Base-by-base conservation (phyloP, 2,797 vertebrate genomes). In the Rhodeus uyekii region DNA sequence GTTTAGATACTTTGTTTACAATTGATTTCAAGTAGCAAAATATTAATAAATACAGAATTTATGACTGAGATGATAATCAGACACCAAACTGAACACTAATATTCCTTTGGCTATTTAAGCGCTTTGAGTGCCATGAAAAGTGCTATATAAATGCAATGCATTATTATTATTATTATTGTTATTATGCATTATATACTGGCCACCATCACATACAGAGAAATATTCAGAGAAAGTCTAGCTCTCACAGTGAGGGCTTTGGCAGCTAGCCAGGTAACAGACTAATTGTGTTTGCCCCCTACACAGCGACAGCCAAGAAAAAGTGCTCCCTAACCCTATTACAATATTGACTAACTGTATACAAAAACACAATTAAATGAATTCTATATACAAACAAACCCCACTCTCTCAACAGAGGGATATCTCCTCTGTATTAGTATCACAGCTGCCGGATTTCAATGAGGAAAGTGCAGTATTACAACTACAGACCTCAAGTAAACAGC, bases 271-370 rank as follows among this genome's bases (percentile, higher is more conserved):
- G 72, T 88, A 87, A 88, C 89, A 80, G 82, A 80, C 87, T 92
- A 91, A 93, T 91, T 90, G 84, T 88, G 88, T 92, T 92, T 90
- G 88, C 89, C 88, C 76, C 91, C 90, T 84, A 89, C 85, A 89
- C 85, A 88, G 84, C 77, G 73, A 75, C 63, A 81, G 84, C 81
- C 87, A 87, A 90, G 90, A 84, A 89, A 85, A 79, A 78, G 83
- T 84, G 84, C 82, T 82, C 65, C 73, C 87, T 88, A 90, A 89
- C 89, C 64, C 60, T 67, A 86, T 87, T 87, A 89, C 75, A 84
- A 84, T 86, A 89, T 85, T 87, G 88, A 90, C 82, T 76, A 81
- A 87, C 88, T 91, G 68, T 84, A 73, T 73, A 75, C 81, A 83
- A 78, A 79, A 74, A 78, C 76, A 84, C 80, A 85, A 85, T 85